Base-by-base conservation (phyloP, 2,888 invertebrate genomes). In the Nemurella pictetii region DNA sequence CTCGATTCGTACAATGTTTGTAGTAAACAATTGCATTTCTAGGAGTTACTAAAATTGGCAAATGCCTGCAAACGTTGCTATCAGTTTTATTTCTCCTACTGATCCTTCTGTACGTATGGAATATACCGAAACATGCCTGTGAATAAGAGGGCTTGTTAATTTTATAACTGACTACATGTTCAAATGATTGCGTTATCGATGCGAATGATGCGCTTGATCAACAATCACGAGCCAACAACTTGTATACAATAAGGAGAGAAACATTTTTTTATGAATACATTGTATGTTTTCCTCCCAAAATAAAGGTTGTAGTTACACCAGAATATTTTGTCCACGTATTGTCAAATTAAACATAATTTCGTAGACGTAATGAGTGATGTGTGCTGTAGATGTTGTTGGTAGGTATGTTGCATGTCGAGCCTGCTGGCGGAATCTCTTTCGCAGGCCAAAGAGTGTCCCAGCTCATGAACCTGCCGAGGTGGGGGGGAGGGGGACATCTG, bases 11-110 rank as follows among this genome's bases (percentile, higher is more conserved):
- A 55, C 20, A 55, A 55, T 55, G 35, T 84, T 77, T 85, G 85
- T 86, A 86, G 86, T 85, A 83, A 81, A 83, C 28, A 35, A 84
- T 86, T 88, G 87, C 87, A 87, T 86, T 87, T 86, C 87, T 83
- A 87, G 87, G 86, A 87, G 86, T 87, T 86, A 88, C 87, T 87
- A 87, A 87, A 84, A 87, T 86, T 87, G 87, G 87, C 86, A 87
- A 87, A 12, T 55, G 55, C 55, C 20, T 12, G 55, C 87, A 85
- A 87, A 87, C 86, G 87, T 87, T 87, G 87, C 85, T 84, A 86
- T 85, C 9, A 55, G 2, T 55, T 55, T 55, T 15, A 55, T 55
- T 55, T 32, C 32, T 32, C 32, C 55, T 55, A 55, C 20, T 20
- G 12, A 55, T 55, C 55, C 55, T 55, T 55, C 55, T 55, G 55